Conservation (phyloP, 2,888 invertebrate species). For the Loripinus fragilis region DNA sequence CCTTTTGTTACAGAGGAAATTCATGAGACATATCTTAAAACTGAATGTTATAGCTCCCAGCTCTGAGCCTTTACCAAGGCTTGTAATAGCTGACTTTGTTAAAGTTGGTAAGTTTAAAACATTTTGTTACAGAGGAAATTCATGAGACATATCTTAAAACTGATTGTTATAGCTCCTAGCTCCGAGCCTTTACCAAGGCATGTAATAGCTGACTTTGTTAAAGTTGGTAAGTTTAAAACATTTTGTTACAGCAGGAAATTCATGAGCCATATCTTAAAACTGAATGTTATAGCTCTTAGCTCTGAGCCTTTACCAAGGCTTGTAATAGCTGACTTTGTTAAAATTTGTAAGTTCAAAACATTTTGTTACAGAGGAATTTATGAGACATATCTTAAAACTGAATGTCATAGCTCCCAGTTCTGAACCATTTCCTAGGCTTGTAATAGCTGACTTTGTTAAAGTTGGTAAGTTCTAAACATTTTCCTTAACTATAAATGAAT, state of each 20-base stretch:
- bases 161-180: slow-evolving; percentile 73
- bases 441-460: slow-evolving; percentile 77
- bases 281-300: slow-evolving; percentile 73
- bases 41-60: slow-evolving; percentile 74
- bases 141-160: slow-evolving; percentile 74
- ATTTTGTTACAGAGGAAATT: slow-evolving; percentile 82
- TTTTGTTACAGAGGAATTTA: no score
- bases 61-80: slow-evolving; percentile 70
- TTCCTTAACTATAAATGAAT: no score
- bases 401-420: slow-evolving; percentile 71
- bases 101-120: slow-evolving; percentile 44
- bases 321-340: slow-evolving; percentile 76
- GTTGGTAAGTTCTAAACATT: slow-evolving; percentile 30
- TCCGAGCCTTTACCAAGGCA: slow-evolving; percentile 73
- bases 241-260: no score
- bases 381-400: slow-evolving; percentile 74
- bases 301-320: slow-evolving; percentile 73
- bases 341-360: slow-evolving; percentile 45
- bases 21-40: slow-evolving; percentile 75
- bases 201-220: slow-evolving; percentile 76
- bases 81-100: slow-evolving; percentile 77
- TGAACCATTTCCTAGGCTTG: slow-evolving; percentile 72
- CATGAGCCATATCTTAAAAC: slow-evolving; percentile 74
- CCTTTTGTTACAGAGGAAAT: no score
- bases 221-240: slow-evolving; percentile 46